Percentiles rank a stretch among this genome's conserved stretches.
phyloP scores from a whole-genome alignment of 2,888 invertebrate species.

The Nemotelus nigrinus region DNA sequence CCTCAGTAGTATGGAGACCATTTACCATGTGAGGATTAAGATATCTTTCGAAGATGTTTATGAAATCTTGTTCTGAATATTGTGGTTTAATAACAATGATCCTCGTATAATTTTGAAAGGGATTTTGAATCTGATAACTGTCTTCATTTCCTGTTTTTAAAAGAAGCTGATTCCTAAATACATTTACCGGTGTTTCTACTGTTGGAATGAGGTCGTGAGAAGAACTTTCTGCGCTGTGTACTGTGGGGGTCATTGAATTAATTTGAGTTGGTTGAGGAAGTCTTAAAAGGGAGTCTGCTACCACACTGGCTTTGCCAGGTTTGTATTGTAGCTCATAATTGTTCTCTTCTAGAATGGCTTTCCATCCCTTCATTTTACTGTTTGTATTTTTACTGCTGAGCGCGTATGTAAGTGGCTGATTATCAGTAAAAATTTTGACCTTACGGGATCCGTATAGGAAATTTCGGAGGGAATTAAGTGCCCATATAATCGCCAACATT shows the following conservation, averaged over 20 bases:
- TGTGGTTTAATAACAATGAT: neutral
- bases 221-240: neutral
- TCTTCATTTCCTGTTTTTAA: conserved; percentile 5
- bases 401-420: too few species aligned
- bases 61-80: neutral
- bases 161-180: neutral
- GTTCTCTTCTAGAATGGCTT: neutral
- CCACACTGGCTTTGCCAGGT: neutral
- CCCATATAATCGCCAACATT: conserved; percentile 39
- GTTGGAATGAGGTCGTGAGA: neutral
- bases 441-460: too few species aligned
- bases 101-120: neutral
- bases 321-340: conserved; percentile 1
- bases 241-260: neutral
- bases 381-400: conserved; percentile 1
- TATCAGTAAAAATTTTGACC: too few species aligned
- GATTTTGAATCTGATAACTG: neutral
- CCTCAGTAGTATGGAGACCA: conserved; percentile 10
- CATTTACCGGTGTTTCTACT: neutral
- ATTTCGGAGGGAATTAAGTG: conserved; percentile 21
- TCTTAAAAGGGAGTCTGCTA: neutral
- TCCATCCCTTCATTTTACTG: neutral
- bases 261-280: neutral
- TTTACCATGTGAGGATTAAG: conserved; percentile 17
- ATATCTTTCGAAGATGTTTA: conserved; percentile 19